Base-by-base conservation (phyloP, 2,888 invertebrate species). In the Clusia tigrina region DNA sequence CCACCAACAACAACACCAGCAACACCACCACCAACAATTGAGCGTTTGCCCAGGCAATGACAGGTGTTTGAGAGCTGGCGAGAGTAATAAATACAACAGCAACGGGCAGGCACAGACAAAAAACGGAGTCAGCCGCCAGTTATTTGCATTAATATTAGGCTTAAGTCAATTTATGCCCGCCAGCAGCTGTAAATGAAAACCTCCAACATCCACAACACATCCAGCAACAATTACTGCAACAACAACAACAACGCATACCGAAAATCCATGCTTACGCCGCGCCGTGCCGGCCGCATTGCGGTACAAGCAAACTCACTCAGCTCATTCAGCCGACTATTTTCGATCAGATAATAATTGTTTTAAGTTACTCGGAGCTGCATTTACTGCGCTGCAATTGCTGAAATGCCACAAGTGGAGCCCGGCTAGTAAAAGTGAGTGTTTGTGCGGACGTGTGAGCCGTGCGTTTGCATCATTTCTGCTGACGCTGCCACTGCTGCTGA, bases 91-190 rank as follows among this genome's bases (percentile, higher is more conserved):
- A 26, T 46, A 32, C 24, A 18, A n/a, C 55, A 52, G 38, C 62
- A 63, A 25, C 62, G 25, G n/a, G 37, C 20, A 15, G 55, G 5
- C 3, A 42, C 42, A 48, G 5, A 20, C 42, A 5, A 42, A 6
- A 10, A 5, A 10, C 10, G 42, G 12, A 5, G 2, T 48, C 53
- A 61, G 66, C 68, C 68, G 69, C 67, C 68, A 74, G 76, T 73
- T 78, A 77, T 77, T 77, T 77, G 74, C 74, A 76, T 77, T 77
- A 77, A 77, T 74, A 74, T 73, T 73, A 72, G 72, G 73, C 69
- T 70, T 68, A 70, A 74, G 71, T 69, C 71, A 75, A 78, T 76
- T 78, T 78, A 74, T 77, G 69, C 73, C 72, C 71, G 71, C 72
- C 68, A 74, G 77, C 73, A 71, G 66, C 67, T 62, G 65, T 62